Percentiles rank a stretch among this genome's conserved stretches.
phyloP scores from a whole-genome alignment of 2,113 vertebrate species.

The Ophiodon elongatus region DNA sequence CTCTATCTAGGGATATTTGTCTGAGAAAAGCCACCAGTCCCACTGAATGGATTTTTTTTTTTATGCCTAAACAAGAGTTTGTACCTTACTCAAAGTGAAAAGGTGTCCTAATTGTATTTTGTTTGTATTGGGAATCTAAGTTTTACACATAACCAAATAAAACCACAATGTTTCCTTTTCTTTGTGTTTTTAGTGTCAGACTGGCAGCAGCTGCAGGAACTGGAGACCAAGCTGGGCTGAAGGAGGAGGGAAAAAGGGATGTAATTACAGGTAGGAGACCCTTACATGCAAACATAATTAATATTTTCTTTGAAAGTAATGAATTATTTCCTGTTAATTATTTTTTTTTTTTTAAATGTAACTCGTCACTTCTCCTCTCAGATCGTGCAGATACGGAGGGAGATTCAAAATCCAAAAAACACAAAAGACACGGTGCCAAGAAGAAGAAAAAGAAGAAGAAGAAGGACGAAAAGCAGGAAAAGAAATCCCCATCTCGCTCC shows the following conservation, averaged over 20 bases:
- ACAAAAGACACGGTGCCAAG: slow-evolving; percentile 82
- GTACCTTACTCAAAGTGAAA: not conserved
- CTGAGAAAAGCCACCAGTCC: not conserved
- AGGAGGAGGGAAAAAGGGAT: slow-evolving; percentile 76
- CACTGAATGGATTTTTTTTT: not conserved
- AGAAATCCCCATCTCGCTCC: slow-evolving; percentile 85
- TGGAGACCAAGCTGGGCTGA: slow-evolving; percentile 61
- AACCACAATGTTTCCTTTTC: not conserved
- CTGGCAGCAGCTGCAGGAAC: slow-evolving; percentile 67
- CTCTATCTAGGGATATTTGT: not conserved
- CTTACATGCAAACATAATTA: not conserved
- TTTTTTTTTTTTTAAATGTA: not conserved
- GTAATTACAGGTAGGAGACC: slow-evolving; percentile 66
- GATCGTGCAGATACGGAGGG: slow-evolving; percentile 67
- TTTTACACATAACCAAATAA: not conserved
- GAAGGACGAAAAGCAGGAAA: slow-evolving; percentile 83
- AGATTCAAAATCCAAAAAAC: slow-evolving; percentile 83
- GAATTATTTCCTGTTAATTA: not conserved
- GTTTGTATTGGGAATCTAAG: not conserved
- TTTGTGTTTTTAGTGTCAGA: slow-evolving; percentile 68
- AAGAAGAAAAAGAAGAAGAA: slow-evolving; percentile 86
- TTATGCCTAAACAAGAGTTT: not conserved
- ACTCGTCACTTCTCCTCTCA: slow-evolving; percentile 25
- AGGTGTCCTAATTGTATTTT: not conserved
- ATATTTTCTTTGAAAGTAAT: not conserved